Conservation (phyloP, 2,797 vertebrate species). For the Chromis chromis region DNA sequence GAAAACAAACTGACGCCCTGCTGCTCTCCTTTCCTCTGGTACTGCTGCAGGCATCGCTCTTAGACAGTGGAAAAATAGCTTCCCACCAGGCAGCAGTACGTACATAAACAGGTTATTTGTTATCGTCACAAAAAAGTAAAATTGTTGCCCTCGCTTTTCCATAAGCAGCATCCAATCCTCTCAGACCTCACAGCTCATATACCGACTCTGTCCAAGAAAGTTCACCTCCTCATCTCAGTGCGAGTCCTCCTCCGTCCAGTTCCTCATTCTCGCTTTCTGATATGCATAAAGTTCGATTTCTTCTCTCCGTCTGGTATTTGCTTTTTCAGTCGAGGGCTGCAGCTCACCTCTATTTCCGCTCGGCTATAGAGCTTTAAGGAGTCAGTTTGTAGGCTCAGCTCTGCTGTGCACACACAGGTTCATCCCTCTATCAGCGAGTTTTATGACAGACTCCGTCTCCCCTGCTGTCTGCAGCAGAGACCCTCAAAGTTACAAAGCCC, state of each 20-base stretch:
- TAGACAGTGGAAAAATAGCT: constrained; percentile 42
- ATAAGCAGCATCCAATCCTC: constrained; percentile 26
- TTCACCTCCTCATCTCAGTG: constrained; percentile 25
- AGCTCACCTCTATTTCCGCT: constrained; percentile 23
- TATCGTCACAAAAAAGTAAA: constrained; percentile 42
- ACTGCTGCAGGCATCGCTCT: constrained; percentile 32
- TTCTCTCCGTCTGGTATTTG: not conserved
- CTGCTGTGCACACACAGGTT: constrained; percentile 44
- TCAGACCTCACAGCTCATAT: constrained; percentile 24
- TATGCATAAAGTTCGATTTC: constrained; percentile 38
- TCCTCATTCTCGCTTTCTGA: constrained; percentile 23
- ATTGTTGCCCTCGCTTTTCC: constrained; percentile 37
- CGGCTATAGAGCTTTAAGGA: constrained; percentile 46
- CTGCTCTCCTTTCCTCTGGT: constrained; percentile 37
- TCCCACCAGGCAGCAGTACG: constrained; percentile 22
- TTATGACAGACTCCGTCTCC: constrained; percentile 34
- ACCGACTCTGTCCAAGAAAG: constrained; percentile 17
- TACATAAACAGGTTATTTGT: constrained; percentile 43
- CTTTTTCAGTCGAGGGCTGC: constrained; percentile 23
- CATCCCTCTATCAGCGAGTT: constrained; percentile 42
- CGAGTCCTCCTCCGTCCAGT: constrained; percentile 14
- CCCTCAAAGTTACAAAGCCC: constrained; percentile 42
- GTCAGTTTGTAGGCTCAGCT: constrained; percentile 50
- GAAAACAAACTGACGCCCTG: constrained; percentile 26
- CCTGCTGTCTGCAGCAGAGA: constrained; percentile 36